Base-by-base conservation (phyloP, 2,113 vertebrate genomes). In the Pseudopodoces humilis region DNA sequence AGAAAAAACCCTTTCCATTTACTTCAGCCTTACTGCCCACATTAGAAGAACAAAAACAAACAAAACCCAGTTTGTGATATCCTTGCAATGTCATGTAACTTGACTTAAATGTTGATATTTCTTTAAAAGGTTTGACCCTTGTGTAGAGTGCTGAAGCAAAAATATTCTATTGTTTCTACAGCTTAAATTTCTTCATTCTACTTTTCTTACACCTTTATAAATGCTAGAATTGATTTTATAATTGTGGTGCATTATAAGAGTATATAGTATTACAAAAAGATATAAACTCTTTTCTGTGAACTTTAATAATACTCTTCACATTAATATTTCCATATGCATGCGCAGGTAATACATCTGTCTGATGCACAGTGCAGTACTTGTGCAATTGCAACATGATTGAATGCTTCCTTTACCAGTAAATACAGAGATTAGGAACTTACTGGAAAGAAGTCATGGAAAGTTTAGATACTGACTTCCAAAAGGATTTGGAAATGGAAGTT, bases 381-480 rank as follows among this genome's bases (percentile, higher is more conserved):
- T 56, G 33, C 25, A 78, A 43, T 39, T 64, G 53, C 39, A 31
- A 2, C 58, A 52, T 63, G 79, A 85, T 28, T 53, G 83, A 90
- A 67, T 41, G n/a, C 21, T 74, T 59, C 60, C 67, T 55, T 88
- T 88, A 56, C 27, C 52, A 75, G 56, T n/a, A 86, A 88, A 59
- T 63, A 64, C 75, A 86, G 56, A 81, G 64, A 69, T 58, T 49
- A 52, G 49, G 30, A 74, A 72, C 14, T 56, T 81, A 84, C 58
- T 95, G 93, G 68, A 88, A 94, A 88, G 69, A 88, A 91, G 60
- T 64, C 22, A n/a, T 31, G n/a, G 44, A 35, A 80, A 69, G 23
- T 78, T 91, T 58, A 83, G 46, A 70, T 50, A 35, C 50, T 82
- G 46, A 25, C 35, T 94, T 91, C 41, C 52, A 86, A 19, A 22